Percentiles rank a stretch among this genome's conserved stretches.
Evolutionary conservation across 2,797 vertebrate genomes (phyloP).

Genomic region (Sebastes iracundus): DNA sequence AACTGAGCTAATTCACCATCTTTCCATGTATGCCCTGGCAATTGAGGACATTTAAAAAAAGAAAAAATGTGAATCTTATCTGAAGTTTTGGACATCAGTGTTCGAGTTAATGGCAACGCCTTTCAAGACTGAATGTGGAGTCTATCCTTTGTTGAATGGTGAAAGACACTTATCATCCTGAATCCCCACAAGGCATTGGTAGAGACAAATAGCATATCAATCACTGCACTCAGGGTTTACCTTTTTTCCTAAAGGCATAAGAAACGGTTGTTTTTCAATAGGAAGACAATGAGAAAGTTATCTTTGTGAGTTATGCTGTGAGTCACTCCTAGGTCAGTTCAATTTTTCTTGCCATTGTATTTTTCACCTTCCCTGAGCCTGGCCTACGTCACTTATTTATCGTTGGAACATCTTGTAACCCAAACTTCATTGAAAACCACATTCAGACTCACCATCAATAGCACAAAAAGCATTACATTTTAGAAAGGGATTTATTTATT

Average conservation of each 20-base stretch:
- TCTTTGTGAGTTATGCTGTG: conserved; percentile 15
- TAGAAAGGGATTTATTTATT: conserved; percentile 32
- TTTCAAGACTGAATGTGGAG: neutral
- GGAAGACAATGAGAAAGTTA: conserved; percentile 16
- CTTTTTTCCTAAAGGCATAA: neutral
- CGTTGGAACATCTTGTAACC: conserved; percentile 45
- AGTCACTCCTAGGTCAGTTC: conserved; percentile 20
- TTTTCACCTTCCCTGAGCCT: conserved; percentile 17
- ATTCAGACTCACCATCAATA: conserved; percentile 12
- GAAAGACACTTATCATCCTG: conserved; percentile 1
- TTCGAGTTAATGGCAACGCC: neutral
- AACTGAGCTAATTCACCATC: neutral
- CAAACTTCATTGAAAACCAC: conserved; percentile 16
- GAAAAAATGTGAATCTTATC: neutral
- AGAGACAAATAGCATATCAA: conserved; percentile 15
- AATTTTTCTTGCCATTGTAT: conserved; percentile 35
- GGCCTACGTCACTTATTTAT: conserved; percentile 18
- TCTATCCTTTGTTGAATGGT: conserved; percentile 3
- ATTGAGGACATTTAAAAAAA: too few species aligned
- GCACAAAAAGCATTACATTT: conserved; percentile 35
- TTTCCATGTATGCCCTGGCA: neutral
- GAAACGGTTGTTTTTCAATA: neutral
- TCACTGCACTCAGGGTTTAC: neutral
- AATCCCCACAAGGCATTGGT: neutral
- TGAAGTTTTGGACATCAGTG: neutral